These are phyloP conservation scores for Philaethria dido DNA, from an alignment of 2,888 invertebrate genomes.

Conservation along the genomic window DNA sequence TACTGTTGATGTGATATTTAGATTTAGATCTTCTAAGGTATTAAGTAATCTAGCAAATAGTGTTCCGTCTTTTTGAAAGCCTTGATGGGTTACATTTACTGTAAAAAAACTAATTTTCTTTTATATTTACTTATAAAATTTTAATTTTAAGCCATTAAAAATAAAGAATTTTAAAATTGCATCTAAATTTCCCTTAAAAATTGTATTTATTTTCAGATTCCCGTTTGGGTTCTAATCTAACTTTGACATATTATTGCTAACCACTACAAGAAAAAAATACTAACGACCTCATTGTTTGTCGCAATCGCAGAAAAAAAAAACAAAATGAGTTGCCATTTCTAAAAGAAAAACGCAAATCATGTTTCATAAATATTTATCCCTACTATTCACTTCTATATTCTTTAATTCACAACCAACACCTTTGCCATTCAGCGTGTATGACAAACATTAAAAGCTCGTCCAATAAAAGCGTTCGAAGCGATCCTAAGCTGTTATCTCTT, in stretches of 20 bases:
- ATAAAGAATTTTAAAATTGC: no score
- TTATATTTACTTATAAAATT: no score
- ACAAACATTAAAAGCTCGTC: conserved; percentile 45
- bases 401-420: conserved; percentile 23
- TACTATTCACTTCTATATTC: background rate
- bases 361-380: conserved; percentile 14
- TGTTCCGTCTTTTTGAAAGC: no score
- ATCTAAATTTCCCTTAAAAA: no score
- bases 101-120: no score
- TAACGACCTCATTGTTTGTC: background rate
- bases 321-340: conserved; percentile 46
- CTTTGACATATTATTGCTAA: background rate
- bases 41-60: no score
- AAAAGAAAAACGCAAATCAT: conserved; percentile 31
- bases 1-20: background rate
- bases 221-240: background rate
- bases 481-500: conserved; percentile 69
- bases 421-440: conserved; percentile 33
- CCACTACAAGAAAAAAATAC: no score
- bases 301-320: background rate
- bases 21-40: background rate
- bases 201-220: background rate
- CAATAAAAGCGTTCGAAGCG: conserved; percentile 53
- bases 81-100: no score
- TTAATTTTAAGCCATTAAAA: no score